phyloP scores from a whole-genome alignment of 2,888 invertebrate genomes.

The Gymnosoma rotundatum region DNA sequence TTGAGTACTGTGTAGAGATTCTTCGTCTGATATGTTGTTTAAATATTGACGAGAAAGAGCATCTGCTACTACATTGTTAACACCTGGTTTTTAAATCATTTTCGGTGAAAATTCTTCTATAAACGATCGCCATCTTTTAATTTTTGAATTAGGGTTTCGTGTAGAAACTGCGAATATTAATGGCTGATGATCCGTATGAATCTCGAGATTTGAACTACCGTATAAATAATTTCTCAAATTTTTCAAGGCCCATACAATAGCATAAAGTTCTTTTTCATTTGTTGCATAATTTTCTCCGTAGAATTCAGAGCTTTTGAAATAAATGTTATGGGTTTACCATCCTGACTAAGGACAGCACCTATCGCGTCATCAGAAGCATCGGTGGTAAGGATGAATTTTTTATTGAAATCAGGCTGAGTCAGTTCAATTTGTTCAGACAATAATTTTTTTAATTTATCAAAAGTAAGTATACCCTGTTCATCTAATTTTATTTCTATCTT shows the following conservation, averaged over 20 bases:
- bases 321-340: no score
- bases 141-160: constrained; percentile 14
- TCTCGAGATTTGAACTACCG: background rate
- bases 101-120: constrained; percentile 13
- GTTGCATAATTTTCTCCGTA: no score
- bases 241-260: no score
- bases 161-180: constrained; percentile 9
- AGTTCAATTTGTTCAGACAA: no score
- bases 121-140: constrained; percentile 9
- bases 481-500: background rate
- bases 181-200: background rate
- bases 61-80: constrained; percentile 25
- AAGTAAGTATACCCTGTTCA: no score
- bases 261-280: no score
- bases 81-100: constrained; percentile 14
- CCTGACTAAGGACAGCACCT: no score
- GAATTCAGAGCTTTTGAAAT: no score
- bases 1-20: constrained; percentile 26
- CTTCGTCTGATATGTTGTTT: constrained; percentile 30
- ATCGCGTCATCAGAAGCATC: background rate
- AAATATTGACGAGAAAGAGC: constrained; percentile 29
- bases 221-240: no score
- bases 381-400: no score
- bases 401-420: no score
- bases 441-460: no score